Evolutionary conservation across 2,888 invertebrate genomes (phyloP).

Genomic region (Rugalucina vietnamica): DNA sequence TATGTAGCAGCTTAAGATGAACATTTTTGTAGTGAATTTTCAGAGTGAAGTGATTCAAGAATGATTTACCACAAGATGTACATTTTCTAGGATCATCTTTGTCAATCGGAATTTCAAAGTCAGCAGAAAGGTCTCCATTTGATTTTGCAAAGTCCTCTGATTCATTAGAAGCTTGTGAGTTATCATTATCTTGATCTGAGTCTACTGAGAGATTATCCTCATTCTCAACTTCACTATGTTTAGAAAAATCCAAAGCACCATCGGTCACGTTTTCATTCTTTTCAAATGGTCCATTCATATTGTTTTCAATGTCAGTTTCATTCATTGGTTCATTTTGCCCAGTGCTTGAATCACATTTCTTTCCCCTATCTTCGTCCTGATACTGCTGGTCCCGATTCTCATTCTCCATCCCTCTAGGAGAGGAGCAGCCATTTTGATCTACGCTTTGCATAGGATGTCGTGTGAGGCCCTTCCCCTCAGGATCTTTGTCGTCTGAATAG

Average conservation of each 20-base stretch:
- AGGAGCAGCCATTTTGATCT: constrained; percentile 25
- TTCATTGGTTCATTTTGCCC: constrained; percentile 29
- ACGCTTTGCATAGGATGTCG: not conserved
- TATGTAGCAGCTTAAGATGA: constrained; percentile 97
- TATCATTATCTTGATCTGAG: constrained; percentile 50
- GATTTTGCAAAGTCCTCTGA: constrained; percentile 63
- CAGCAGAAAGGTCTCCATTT: constrained; percentile 56
- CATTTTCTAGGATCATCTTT: constrained; percentile 96
- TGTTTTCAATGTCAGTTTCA: not conserved
- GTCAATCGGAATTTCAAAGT: constrained; percentile 92
- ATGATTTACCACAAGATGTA: constrained; percentile 95
- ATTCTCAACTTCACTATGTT: constrained; percentile 48
- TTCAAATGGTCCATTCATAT: constrained; percentile 83
- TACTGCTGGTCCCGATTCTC: constrained; percentile 18
- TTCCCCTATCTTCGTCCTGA: constrained; percentile 27
- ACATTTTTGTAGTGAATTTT: constrained; percentile 98
- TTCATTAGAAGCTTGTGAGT: constrained; percentile 50
- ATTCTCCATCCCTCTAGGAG: constrained; percentile 1
- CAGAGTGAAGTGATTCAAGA: constrained; percentile 96
- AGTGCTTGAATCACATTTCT: constrained; percentile 35
- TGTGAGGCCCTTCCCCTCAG: constrained; percentile 13
- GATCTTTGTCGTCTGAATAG: constrained; percentile 69
- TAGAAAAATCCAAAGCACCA: constrained; percentile 57
- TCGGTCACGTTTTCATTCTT: constrained; percentile 86
- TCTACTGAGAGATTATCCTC: constrained; percentile 38